Percentiles rank a stretch among this genome's conserved stretches.
Conservation (phyloP, 2,888 invertebrate genomes). For the Epirrhoe tristata region DNA sequence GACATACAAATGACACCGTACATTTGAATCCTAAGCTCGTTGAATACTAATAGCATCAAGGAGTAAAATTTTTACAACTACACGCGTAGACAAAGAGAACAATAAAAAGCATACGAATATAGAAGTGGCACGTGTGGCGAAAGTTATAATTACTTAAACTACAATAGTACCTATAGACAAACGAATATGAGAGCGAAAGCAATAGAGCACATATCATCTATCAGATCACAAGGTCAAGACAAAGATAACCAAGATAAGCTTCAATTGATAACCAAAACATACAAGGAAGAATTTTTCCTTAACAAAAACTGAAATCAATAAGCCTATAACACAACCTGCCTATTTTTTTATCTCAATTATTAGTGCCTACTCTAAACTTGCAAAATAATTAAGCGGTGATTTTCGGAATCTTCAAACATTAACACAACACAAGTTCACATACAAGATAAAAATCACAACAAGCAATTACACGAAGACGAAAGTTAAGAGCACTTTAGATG, state of each 20-base stretch:
- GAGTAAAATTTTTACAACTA: conserved; percentile 58
- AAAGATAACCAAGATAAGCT: conserved; percentile 61
- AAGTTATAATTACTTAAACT: conserved; percentile 47
- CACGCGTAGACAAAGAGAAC: conserved; percentile 50
- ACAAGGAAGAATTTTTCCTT: conserved; percentile 42
- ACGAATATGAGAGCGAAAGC: conserved; percentile 6
- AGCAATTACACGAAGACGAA: conserved; percentile 37
- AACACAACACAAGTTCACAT: conserved; percentile 22
- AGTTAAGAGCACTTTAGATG: conserved; percentile 44
- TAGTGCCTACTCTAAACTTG: too few relatives aligned
- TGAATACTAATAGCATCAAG: conserved; percentile 63
- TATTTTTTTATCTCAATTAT: neutral
- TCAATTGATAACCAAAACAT: conserved; percentile 56
- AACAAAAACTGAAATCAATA: conserved; percentile 39
- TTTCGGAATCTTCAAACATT: conserved; percentile 14
- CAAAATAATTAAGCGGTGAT: too few relatives aligned
- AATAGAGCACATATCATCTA: conserved; percentile 18
- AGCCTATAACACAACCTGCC: neutral
- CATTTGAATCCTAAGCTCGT: conserved; percentile 50
- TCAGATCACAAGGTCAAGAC: conserved; percentile 60
- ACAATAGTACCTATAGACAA: conserved; percentile 7
- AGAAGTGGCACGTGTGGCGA: conserved; percentile 54
- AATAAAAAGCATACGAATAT: conserved; percentile 50
- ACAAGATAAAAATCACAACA: conserved; percentile 34
- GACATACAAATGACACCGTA: conserved; percentile 54